These are phyloP conservation scores for Acrocera orbiculus DNA, from an alignment of 2,888 invertebrate genomes.

Conservation along the genomic window DNA sequence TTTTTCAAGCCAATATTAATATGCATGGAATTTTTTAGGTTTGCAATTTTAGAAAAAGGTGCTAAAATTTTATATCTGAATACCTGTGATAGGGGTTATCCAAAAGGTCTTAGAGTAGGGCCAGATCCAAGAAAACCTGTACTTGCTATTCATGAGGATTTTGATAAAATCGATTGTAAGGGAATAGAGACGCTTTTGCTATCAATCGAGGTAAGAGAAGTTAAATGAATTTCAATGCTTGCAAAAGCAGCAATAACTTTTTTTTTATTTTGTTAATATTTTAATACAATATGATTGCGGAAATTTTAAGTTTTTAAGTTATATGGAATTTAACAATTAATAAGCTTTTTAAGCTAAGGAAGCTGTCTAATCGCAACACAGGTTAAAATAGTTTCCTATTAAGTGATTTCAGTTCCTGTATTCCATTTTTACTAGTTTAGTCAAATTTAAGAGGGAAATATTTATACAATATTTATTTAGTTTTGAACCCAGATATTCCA, in stretches of 20 bases:
- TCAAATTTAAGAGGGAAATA: no score
- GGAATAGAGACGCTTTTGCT: constrained; percentile 45
- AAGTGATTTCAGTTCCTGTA: no score
- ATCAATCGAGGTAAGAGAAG: constrained; percentile 43
- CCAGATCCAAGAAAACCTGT: constrained; percentile 59
- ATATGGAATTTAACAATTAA: no score
- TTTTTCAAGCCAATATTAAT: not conserved
- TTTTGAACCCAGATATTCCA: no score
- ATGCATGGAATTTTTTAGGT: constrained; percentile 24
- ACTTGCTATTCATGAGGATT: constrained; percentile 54
- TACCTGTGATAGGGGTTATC: constrained; percentile 65
- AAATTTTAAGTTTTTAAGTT: no score
- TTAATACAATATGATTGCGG: constrained; percentile 5
- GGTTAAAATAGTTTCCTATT: no score
- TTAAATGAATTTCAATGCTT: constrained; percentile 1
- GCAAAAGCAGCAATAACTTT: not conserved
- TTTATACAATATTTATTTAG: no score
- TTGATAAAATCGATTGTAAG: constrained; percentile 49
- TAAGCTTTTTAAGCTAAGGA: no score
- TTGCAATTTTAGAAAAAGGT: constrained; percentile 41
- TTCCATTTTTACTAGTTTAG: no score
- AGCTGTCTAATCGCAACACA: no score
- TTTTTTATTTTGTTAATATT: no score
- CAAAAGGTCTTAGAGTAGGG: constrained; percentile 67
- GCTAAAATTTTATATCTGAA: constrained; percentile 72